phyloP scores from a whole-genome alignment of 1,140 invertebrate genomes.

The Drosophila albomicans region DNA sequence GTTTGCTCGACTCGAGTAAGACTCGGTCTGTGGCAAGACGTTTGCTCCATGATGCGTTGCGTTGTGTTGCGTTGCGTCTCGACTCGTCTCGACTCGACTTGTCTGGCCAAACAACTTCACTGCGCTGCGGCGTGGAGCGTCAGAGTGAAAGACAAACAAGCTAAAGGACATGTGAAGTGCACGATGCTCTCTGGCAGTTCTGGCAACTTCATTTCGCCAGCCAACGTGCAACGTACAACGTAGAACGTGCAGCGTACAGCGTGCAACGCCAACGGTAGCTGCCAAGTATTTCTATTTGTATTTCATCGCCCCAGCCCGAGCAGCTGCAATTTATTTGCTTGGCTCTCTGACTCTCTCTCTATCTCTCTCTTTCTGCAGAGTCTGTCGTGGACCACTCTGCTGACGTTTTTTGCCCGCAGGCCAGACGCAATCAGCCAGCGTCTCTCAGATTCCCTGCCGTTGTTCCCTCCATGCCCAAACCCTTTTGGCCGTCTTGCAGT shows the following conservation, averaged over 20 bases:
- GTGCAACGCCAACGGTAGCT: slow-evolving; percentile 68
- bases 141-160: slow-evolving; percentile 70
- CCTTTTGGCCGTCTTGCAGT: slow-evolving; percentile 37
- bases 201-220: slow-evolving; percentile 50
- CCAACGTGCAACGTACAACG: slow-evolving; percentile 47
- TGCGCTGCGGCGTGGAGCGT: slow-evolving; percentile 34
- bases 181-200: slow-evolving; percentile 31
- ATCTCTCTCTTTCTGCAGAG: neutral
- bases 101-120: slow-evolving; percentile 80
- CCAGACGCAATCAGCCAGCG: slow-evolving; percentile 66
- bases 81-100: slow-evolving; percentile 26
- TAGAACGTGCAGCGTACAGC: slow-evolving; percentile 51
- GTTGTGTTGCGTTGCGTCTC: slow-evolving; percentile 18
- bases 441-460: neutral
- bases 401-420: slow-evolving; percentile 59
- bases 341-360: slow-evolving; percentile 2
- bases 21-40: slow-evolving; percentile 14
- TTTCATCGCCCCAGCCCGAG: slow-evolving; percentile 74
- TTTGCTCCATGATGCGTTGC: slow-evolving; percentile 16
- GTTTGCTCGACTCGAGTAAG: slow-evolving; percentile 21
- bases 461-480: neutral
- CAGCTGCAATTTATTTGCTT: slow-evolving; percentile 81
- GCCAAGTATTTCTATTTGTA: slow-evolving; percentile 83
- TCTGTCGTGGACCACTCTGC: slow-evolving; percentile 22
- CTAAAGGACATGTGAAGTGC: slow-evolving; percentile 68